These are phyloP conservation scores for Teleogryllus oceanicus DNA, from an alignment of 2,888 invertebrate species.

Conservation along the genomic window DNA sequence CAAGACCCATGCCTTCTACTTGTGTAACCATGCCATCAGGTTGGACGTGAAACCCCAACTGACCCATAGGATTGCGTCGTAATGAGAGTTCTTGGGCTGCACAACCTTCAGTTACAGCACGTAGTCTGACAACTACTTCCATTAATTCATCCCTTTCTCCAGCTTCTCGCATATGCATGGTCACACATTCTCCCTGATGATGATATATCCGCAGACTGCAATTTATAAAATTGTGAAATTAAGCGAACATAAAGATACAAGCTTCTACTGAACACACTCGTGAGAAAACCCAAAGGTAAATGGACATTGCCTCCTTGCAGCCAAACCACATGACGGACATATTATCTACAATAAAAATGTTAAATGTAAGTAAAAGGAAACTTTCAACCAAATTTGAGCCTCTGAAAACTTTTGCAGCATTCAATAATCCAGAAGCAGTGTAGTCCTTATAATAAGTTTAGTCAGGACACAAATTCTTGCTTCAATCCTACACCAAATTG, in stretches of 20 bases:
- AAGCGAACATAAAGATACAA: too few species aligned
- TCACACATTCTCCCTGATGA: constrained; percentile 90
- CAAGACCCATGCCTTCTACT: constrained; percentile 71
- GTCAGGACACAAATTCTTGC: not conserved
- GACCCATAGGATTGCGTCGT: constrained; percentile 75
- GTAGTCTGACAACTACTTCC: constrained; percentile 76
- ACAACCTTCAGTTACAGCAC: constrained; percentile 73
- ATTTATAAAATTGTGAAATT: not conserved
- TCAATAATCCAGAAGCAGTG: too few species aligned
- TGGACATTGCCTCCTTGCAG: too few species aligned
- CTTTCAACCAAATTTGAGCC: too few species aligned
- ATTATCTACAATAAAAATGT: too few species aligned
- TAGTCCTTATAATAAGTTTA: not conserved
- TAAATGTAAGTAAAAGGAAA: too few species aligned
- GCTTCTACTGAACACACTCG: not conserved
- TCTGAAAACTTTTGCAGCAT: too few species aligned
- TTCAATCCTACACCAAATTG: not conserved
- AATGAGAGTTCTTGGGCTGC: constrained; percentile 76
- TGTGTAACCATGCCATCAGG: constrained; percentile 91
- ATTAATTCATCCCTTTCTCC: constrained; percentile 65
- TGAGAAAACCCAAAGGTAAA: constrained; percentile 19
- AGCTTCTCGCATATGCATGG: constrained; percentile 67
- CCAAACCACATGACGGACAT: too few species aligned
- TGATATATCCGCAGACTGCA: constrained; percentile 76
- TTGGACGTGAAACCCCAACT: constrained; percentile 86